These are phyloP conservation scores for Maylandia zebra DNA, from an alignment of 2,113 vertebrate genomes.

Conservation along the genomic window DNA sequence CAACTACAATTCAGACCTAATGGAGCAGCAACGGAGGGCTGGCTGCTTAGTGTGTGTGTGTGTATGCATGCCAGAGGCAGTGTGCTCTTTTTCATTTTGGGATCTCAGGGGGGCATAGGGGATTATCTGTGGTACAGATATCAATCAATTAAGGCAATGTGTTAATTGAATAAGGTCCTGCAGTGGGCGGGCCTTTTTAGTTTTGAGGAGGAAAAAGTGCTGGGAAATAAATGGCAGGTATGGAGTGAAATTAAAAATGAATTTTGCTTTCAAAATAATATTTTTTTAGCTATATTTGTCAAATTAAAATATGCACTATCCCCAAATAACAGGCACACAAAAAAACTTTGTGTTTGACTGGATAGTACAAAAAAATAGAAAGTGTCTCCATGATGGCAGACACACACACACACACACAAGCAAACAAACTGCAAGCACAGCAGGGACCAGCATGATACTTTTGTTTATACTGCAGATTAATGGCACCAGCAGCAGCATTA, in stretches of 20 bases:
- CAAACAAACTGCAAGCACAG: constrained; percentile 26
- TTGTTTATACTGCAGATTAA: constrained; percentile 63
- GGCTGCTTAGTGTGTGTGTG: background rate
- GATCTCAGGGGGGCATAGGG: background rate
- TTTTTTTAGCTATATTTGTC: background rate
- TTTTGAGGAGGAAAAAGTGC: background rate
- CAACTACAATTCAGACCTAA: constrained; percentile 86
- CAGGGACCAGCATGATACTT: constrained; percentile 25
- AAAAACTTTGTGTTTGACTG: background rate
- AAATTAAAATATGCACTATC: background rate
- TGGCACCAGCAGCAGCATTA: constrained; percentile 39
- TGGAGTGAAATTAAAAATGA: background rate
- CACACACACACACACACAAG: background rate
- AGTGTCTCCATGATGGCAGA: background rate
- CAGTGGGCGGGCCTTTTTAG: background rate
- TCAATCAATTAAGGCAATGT: constrained; percentile 57
- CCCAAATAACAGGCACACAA: background rate
- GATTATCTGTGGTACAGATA: constrained; percentile 35
- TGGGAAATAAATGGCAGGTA: background rate
- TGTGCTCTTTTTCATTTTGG: constrained; percentile 33
- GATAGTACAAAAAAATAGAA: background rate
- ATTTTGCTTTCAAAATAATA: background rate
- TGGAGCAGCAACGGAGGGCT: constrained; percentile 73
- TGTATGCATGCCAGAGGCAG: background rate
- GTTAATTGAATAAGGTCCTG: constrained; percentile 57